Percentiles rank a stretch among this genome's conserved stretches.
Evolutionary conservation across 1,140 invertebrate species (phyloP).

Genomic region (Trinorchestia longiramus): DNA sequence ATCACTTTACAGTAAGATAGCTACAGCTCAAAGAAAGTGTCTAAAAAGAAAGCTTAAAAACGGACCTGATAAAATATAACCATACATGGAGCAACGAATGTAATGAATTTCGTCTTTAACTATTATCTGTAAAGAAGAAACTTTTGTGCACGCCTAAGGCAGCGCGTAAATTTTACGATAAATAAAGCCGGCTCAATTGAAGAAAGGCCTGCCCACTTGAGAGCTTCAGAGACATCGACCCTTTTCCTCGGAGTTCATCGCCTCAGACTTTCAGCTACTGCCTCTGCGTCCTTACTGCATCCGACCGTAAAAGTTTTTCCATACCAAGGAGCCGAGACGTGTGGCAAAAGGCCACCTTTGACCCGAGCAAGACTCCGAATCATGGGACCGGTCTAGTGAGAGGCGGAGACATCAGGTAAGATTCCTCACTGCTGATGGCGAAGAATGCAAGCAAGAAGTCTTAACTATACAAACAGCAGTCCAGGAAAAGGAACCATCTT

Average conservation of each 20-base stretch:
- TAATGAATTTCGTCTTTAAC: no score
- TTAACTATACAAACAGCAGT: background rate
- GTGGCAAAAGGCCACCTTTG: slow-evolving; percentile 49
- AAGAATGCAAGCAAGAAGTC: slow-evolving; percentile 17
- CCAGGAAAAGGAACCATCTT: background rate
- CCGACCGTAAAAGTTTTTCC: background rate
- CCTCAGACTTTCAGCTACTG: background rate
- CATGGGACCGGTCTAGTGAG: slow-evolving; percentile 40
- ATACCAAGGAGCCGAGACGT: background rate
- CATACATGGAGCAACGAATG: background rate
- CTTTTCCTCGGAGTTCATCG: background rate
- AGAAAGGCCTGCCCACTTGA: background rate
- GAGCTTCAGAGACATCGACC: slow-evolving; percentile 5
- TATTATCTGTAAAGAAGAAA: background rate
- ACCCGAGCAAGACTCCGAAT: slow-evolving; percentile 2
- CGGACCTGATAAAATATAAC: background rate
- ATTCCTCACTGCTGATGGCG: slow-evolving; percentile 8
- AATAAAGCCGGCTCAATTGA: background rate
- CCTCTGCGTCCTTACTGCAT: background rate
- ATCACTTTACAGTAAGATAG: background rate
- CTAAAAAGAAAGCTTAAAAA: background rate
- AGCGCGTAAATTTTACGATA: background rate
- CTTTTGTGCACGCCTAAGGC: background rate
- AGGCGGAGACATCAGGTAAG: slow-evolving; percentile 19
- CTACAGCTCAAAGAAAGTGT: background rate